Percentiles rank a stretch among this genome's conserved stretches.
These are phyloP conservation scores for Benitochromis conjunctus DNA, from an alignment of 2,113 vertebrate species.

Conservation along the genomic window DNA sequence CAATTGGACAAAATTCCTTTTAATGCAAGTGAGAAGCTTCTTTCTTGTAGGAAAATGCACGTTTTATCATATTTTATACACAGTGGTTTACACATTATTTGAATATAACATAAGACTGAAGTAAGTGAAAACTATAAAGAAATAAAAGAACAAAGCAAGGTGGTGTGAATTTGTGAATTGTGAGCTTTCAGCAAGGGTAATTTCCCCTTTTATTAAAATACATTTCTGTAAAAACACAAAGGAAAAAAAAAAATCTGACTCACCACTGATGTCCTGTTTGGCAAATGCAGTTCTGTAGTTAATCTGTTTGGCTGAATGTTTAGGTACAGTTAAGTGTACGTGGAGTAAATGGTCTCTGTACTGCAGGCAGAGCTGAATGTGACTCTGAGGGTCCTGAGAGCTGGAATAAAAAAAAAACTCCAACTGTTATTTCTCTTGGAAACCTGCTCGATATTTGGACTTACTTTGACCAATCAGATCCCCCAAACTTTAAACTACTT, in stretches of 20 bases:
- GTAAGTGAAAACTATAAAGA: neutral
- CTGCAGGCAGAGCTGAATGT: constrained; percentile 16
- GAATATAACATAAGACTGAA: neutral
- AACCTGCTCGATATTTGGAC: neutral
- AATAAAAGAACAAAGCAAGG: neutral
- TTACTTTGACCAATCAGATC: neutral
- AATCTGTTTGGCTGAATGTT: neutral
- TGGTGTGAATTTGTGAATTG: neutral
- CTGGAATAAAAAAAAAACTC: neutral
- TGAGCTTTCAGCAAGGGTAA: neutral
- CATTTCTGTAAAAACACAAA: neutral
- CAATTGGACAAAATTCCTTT: neutral
- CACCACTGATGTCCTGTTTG: constrained; percentile 20
- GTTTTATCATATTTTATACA: neutral
- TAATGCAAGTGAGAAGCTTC: neutral
- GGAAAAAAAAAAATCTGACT: neutral
- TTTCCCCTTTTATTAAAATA: neutral
- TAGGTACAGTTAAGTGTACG: neutral
- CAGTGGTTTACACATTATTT: neutral
- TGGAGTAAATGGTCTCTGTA: neutral
- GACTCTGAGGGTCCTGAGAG: neutral
- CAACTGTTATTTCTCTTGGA: neutral
- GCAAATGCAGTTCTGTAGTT: neutral
- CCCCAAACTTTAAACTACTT: neutral
- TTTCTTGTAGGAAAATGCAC: neutral